phyloP scores from a whole-genome alignment of 2,113 vertebrate genomes.

The Varanus komodoensis region DNA sequence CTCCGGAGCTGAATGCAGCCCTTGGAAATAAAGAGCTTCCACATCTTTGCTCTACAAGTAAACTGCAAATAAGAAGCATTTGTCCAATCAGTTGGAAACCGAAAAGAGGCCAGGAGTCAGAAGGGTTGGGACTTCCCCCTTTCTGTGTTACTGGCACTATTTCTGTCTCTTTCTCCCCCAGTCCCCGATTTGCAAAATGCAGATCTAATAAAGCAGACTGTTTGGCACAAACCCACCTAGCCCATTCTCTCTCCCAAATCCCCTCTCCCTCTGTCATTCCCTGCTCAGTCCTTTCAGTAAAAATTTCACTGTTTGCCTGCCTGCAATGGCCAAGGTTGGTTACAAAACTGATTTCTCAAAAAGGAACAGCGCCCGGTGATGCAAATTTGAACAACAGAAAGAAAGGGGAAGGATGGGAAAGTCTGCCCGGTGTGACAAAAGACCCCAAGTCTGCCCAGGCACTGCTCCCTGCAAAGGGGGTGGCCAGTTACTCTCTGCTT shows the following conservation, averaged over 20 bases:
- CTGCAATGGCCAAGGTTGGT: neutral
- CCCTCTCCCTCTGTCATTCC: neutral
- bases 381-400: neutral
- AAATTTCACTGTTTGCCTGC: neutral
- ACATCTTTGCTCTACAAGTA: neutral
- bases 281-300: neutral
- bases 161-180: neutral
- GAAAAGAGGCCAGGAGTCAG: neutral
- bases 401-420: neutral
- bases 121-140: neutral
- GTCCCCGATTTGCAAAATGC: neutral
- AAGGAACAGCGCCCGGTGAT: neutral
- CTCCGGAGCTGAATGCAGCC: too few relatives aligned
- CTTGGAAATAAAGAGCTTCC: too few relatives aligned
- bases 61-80: neutral
- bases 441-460: neutral
- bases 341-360: neutral
- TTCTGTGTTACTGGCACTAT: neutral
- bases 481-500: neutral
- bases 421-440: neutral
- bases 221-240: neutral
- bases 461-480: neutral
- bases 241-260: neutral
- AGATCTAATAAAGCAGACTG: neutral
- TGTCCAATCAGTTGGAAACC: too few relatives aligned